Percentiles rank a stretch among this genome's conserved stretches.
Evolutionary conservation across 2,113 vertebrate genomes (phyloP).

Genomic region (Lutjanus erythropterus): DNA sequence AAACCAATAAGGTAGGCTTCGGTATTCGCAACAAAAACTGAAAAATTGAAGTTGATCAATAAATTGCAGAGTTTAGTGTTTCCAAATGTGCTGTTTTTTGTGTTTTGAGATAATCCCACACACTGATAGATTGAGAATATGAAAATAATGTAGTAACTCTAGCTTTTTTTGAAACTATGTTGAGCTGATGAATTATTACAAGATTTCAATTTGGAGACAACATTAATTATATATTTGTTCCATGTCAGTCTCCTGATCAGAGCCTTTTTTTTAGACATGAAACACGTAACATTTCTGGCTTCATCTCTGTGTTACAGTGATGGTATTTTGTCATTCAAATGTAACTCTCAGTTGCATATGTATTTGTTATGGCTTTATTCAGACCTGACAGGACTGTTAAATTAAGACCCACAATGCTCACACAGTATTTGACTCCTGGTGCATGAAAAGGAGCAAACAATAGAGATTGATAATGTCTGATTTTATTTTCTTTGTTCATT

Average conservation of each 20-base stretch:
- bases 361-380: not conserved
- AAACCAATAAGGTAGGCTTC: not conserved
- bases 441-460: not conserved
- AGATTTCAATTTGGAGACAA: not conserved
- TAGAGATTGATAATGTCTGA: not conserved
- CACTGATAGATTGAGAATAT: not conserved
- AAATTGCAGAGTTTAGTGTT: not conserved
- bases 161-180: not conserved
- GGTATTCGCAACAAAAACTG: not conserved
- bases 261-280: not conserved
- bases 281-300: not conserved
- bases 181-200: not conserved
- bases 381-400: not conserved
- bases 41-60: not conserved
- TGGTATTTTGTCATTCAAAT: not conserved
- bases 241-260: not conserved
- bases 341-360: not conserved
- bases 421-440: not conserved
- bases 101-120: not conserved
- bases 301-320: not conserved
- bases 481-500: not conserved
- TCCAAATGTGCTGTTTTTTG: not conserved
- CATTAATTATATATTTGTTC: not conserved
- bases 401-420: not conserved
- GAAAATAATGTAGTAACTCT: not conserved